Evolutionary conservation across 2,888 invertebrate genomes (phyloP).

Genomic region (Amblyteles armatorius): DNA sequence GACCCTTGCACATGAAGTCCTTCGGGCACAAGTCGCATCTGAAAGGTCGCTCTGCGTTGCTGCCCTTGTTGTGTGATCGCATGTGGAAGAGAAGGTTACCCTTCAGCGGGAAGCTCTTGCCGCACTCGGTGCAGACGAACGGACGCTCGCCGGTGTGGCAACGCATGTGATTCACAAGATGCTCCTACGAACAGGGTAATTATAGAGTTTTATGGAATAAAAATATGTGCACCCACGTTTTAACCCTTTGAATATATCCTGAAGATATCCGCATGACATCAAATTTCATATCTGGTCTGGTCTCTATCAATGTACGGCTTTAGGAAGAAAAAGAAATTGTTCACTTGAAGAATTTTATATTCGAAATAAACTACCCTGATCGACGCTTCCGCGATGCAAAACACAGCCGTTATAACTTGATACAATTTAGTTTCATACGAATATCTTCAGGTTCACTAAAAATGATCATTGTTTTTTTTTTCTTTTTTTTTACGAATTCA

Average conservation of each 20-base stretch:
- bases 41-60: conserved; percentile 89
- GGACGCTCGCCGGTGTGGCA: conserved; percentile 93
- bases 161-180: conserved; percentile 91
- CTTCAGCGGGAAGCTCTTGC: conserved; percentile 94
- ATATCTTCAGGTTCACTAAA: too few species aligned
- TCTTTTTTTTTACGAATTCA: neutral
- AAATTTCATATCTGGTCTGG: too few species aligned
- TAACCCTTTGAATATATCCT: neutral
- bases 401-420: too few species aligned
- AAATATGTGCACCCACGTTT: neutral
- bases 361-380: too few species aligned
- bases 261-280: neutral
- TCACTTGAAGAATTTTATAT: too few species aligned
- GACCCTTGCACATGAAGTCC: conserved; percentile 95
- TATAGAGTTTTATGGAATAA: neutral
- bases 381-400: too few species aligned
- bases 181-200: conserved; percentile 84
- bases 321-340: too few species aligned
- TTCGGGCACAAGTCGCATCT: conserved; percentile 94
- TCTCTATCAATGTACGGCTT: too few species aligned
- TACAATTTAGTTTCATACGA: too few species aligned
- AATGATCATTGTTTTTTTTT: too few species aligned
- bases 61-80: conserved; percentile 93
- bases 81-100: conserved; percentile 94
- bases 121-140: conserved; percentile 93